These are phyloP conservation scores for Zaprionus lineosus DNA, from an alignment of 2,888 invertebrate genomes.

Conservation along the genomic window DNA sequence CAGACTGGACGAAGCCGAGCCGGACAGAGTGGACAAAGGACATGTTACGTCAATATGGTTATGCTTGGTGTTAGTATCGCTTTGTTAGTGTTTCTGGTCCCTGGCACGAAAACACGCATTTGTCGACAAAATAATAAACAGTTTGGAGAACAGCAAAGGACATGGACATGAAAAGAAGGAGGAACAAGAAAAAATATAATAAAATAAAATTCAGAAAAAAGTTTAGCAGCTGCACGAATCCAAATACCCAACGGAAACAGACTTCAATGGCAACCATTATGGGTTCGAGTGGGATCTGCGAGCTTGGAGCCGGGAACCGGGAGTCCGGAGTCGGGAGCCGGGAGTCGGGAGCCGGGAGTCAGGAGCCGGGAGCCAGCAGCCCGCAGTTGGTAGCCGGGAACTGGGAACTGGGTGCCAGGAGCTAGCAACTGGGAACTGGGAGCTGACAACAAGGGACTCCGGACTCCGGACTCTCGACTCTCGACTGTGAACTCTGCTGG, in stretches of 20 bases:
- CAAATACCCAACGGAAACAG: conserved; percentile 30
- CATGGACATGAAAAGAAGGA: conserved; percentile 49
- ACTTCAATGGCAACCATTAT: conserved; percentile 18
- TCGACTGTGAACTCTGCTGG: no score
- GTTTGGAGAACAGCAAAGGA: conserved; percentile 40
- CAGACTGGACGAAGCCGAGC: neutral
- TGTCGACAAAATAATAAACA: conserved; percentile 63
- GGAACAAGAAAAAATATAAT: conserved; percentile 4
- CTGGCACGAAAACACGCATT: conserved; percentile 42
- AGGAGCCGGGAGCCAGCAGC: no score
- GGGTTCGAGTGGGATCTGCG: neutral
- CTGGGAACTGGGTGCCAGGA: no score
- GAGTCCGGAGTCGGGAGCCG: no score
- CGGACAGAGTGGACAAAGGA: conserved; percentile 4
- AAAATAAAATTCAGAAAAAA: neutral
- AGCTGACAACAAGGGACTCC: no score
- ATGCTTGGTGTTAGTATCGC: conserved; percentile 39
- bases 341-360: no score
- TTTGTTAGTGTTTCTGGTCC: conserved; percentile 3
- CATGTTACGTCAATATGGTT: conserved; percentile 56
- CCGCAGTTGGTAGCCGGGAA: no score
- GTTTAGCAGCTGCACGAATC: conserved; percentile 34
- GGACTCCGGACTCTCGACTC: no score
- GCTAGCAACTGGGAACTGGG: no score
- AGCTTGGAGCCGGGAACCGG: neutral